Evolutionary conservation across 2,113 vertebrate species (phyloP), one percentile per base, ranked within the genome.

Genomic region (Chamaetylas fuelleborni): DNA sequence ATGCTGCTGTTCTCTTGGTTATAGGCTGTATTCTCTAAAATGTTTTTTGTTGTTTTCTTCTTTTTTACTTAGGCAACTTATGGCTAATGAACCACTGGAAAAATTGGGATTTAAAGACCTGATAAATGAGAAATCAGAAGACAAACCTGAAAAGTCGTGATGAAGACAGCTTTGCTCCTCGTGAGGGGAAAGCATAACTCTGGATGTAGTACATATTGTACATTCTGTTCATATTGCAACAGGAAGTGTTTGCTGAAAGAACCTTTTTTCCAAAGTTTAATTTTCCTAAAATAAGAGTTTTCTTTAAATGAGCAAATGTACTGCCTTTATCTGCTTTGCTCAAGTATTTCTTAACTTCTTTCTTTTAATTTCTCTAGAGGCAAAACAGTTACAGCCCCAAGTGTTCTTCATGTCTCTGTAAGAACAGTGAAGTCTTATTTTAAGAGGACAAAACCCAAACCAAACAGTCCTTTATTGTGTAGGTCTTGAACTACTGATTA

Each of bases 81-180:
- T 99, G 99, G 95, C 98, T 43, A 98, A 97, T 3, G 99, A 99
- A 64, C 98, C 99, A 1, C 90, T 99, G 96, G 98, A 98, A 88
- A 99, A 99, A 90, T 92, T 99, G 81, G 99, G 99, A 60, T 99
- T 98, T 90, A 98, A 97, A 93, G 99, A 99, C 86, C 77, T 99
- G 71, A 65, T 97, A 33, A 97, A 98, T 58, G 94, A 97, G 23
- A 94, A 96, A 18, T 38, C 97, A 10, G 94, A 98, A 90, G 90
- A 93, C 36, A 72, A 97, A 36, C 88, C 96, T 9, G 42, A 93
- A 2, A 95, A 98, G 58, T 17, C n/a, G 1, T 98, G 86, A 98
- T 20, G 72, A 88, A 70, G 80, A 65, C 43, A 29, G 3, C 34
- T 40, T 25, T 18, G 6, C 18, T 56, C 13, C 6, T 48, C 12